Percentiles rank a stretch among this genome's conserved stretches.
Evolutionary conservation across 2,797 vertebrate species (phyloP).

Genomic region (Sebastes paucispinis): DNA sequence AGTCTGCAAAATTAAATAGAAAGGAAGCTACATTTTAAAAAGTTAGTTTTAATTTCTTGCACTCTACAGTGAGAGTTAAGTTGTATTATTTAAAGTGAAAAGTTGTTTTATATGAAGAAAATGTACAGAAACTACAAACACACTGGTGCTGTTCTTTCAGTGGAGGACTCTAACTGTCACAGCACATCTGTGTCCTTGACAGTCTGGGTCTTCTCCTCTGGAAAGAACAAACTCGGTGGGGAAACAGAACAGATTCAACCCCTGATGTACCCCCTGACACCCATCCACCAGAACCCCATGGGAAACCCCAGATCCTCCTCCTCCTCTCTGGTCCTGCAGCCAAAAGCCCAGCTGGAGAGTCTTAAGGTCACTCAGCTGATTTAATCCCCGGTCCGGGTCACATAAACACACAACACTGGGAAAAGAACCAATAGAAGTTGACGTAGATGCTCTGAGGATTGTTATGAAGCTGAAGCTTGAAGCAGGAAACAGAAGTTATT

Average conservation of each 20-base stretch:
- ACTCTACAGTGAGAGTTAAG: too few species aligned
- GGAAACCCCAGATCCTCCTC: conserved; percentile 21
- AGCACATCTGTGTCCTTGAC: conserved; percentile 10
- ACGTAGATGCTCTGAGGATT: background rate
- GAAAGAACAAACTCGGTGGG: conserved; percentile 27
- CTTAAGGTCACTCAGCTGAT: conserved; percentile 63
- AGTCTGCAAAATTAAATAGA: background rate
- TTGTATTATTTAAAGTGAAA: too few species aligned
- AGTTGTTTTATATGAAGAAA: background rate
- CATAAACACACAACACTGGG: conserved; percentile 53
- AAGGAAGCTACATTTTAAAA: background rate
- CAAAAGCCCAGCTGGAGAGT: conserved; percentile 61
- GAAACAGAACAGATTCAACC: conserved; percentile 62
- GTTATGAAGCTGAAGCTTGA: background rate
- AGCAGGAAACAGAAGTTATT: background rate
- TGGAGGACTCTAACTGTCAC: background rate
- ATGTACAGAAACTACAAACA: background rate
- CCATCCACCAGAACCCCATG: conserved; percentile 39
- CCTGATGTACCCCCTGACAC: conserved; percentile 39
- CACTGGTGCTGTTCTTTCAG: background rate
- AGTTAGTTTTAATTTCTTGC: too few species aligned
- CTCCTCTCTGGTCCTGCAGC: conserved; percentile 31
- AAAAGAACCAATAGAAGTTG: conserved; percentile 30
- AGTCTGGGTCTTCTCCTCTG: conserved; percentile 7
- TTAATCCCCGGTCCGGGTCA: conserved; percentile 55